Base-by-base conservation (phyloP, 2,797 vertebrate species). In the Tapera naevia region DNA sequence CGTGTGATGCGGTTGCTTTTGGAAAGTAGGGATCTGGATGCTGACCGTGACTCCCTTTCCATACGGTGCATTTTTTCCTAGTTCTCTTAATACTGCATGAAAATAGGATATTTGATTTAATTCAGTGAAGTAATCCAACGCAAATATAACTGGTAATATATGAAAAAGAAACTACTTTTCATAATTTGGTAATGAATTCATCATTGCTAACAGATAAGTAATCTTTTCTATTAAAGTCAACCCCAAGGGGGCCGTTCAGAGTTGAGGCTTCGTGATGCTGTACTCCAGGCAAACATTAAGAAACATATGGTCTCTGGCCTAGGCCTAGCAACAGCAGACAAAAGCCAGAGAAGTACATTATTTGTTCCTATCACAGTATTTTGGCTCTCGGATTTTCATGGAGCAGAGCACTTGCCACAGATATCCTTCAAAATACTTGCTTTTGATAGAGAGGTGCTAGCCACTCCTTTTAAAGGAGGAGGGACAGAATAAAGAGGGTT, bases 51-150 rank as follows among this genome's bases (percentile, higher is more conserved):
- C 33, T 89, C 19, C 24, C 45, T 32, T 58, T 30, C 46, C 0
- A 0, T 30, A 2, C 30, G 17, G 2, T 17, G 25, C 3, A 0
- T 27, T 70, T 66, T 37, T 19, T 4, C 5, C 13, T 48, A 9
- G 3, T 22, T 83, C 56, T 35, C n/a, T 65, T 65, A 30, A 7
- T 33, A 2, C 30, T 21, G 8, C 41, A 7, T 17, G 17, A 39
- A 76, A 48, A 48, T 32, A 60, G 8, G 30, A 11, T 32, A 32
- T 7, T 50, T 53, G 32, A 5, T 58, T 27, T 76, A 51, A 51
- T 15, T 66, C 39, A 4, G 25, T 15, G 39, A 46, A 56, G 54
- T 13, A 8, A 22, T 25, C 27, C 46, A 25, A 3, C 1, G 1
- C 19, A 30, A 48, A 35, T 11, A 9, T 27, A 39, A 48, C 48